Base-by-base conservation (phyloP, 2,113 vertebrate genomes). In the Maccullochella peelii region DNA sequence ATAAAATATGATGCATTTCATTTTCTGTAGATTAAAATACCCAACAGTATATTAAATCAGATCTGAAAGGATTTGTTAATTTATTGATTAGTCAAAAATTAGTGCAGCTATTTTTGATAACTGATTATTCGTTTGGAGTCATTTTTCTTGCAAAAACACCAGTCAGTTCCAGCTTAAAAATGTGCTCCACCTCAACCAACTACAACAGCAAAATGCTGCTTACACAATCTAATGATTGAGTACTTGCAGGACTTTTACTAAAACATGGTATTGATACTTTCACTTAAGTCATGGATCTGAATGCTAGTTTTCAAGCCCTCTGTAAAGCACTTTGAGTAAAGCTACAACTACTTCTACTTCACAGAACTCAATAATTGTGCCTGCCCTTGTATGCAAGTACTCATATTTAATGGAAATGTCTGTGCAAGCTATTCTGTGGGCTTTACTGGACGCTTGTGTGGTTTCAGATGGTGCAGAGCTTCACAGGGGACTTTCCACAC, bases 401-500 rank as follows among this genome's bases (percentile, higher is more conserved):
- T 61, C 2, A 74, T 47, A 25, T 49, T 20, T 67, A 3, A 44
- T 23, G 23, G 18, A 74, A 25, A 73, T 30, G 16, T 54, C 4
- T 33, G 8, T n/a, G 8, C n/a, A 52, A 62, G 10, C 30, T 23
- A 11, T 66, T 59, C 52, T 57, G 6, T 23, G 4, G 33, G 21
- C 42, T 52, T 66, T 14, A 44, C 2, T 52, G 27, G 18, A 50
- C 3, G 44, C 1, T 16, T 21, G 18, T 27, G 27, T 23, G 33
- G 52, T 47, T 55, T 65, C 71, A 54, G 57, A 55, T 54, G 52
- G 67, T 49, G 59, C 38, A 82, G 27, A 49, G 42, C 12, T 57
- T 42, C 47, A 77, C 20, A 30, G 4, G 80, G 73, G 80, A 77
- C 80, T 85, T 86, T 86, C 82, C 84, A 80, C 52, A 57, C 65